These are phyloP conservation scores for Chondrosia reniformis DNA, from an alignment of 37 sponge, comb jelly and placozoan genomes.

Conservation along the genomic window DNA sequence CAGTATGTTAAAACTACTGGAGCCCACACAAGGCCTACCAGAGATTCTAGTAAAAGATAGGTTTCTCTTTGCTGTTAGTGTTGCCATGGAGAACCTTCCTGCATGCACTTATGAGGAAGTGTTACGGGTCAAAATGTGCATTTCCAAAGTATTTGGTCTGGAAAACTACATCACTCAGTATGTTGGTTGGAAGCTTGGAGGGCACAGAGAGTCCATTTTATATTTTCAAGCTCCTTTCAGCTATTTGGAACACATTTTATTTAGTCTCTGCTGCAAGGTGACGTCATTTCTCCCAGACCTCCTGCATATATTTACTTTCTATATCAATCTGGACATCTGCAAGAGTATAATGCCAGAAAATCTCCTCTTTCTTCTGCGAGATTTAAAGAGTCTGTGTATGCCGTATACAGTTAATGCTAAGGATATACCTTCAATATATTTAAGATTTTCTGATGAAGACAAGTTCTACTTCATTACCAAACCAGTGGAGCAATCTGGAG, in stretches of 20 bases:
- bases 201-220: neutral
- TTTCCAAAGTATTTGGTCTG: neutral
- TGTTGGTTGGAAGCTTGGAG: neutral
- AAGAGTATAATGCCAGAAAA: no score
- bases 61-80: neutral
- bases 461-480: no score
- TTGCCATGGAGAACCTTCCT: neutral
- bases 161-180: neutral
- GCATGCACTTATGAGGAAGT: neutral
- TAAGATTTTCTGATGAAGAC: no score
- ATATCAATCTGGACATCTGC: no score
- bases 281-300: neutral
- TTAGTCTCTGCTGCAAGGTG: neutral
- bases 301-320: no score
- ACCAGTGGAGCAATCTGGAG: no score
- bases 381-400: no score
- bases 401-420: no score
- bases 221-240: neutral
- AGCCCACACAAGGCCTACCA: neutral
- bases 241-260: conserved; percentile 1
- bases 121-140: neutral
- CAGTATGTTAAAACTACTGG: neutral
- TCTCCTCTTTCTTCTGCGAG: no score
- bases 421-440: no score
- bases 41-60: neutral